Evolutionary conservation across 2,797 vertebrate species (phyloP).

Genomic region (Neostethus bicornis): DNA sequence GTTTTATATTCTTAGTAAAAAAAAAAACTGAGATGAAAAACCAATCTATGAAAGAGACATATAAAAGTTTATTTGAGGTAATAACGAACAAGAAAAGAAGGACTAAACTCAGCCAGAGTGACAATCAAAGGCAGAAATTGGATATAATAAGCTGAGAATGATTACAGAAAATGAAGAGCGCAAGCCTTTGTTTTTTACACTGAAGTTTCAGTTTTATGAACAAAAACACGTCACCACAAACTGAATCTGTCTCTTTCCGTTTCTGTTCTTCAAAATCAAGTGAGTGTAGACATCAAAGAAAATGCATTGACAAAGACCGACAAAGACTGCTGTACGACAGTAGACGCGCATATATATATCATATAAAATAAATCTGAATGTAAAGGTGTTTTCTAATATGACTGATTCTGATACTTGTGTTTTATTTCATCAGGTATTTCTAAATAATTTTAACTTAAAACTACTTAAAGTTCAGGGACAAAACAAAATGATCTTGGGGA

Average conservation of each 20-base stretch:
- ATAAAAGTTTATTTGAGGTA: constrained; percentile 39
- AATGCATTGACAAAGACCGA: background rate
- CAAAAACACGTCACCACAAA: constrained; percentile 1
- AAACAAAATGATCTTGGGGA: too few relatives aligned
- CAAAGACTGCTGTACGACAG: background rate
- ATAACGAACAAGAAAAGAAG: constrained; percentile 20
- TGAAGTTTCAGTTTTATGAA: constrained; percentile 7
- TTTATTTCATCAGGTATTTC: too few relatives aligned
- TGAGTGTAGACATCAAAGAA: background rate
- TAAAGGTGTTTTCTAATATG: too few relatives aligned
- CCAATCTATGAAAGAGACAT: constrained; percentile 51
- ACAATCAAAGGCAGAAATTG: constrained; percentile 33
- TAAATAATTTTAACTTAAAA: too few relatives aligned
- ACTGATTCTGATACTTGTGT: too few relatives aligned
- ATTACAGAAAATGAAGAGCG: constrained; percentile 28
- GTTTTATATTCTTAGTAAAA: too few relatives aligned
- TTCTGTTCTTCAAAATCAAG: background rate
- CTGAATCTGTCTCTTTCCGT: background rate
- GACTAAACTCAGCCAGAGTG: constrained; percentile 3
- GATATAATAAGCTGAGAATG: constrained; percentile 24
- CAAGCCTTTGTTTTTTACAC: constrained; percentile 13
- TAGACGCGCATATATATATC: too few relatives aligned
- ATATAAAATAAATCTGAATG: too few relatives aligned
- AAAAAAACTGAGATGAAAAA: too few relatives aligned
- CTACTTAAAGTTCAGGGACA: too few relatives aligned